A percentile compares a stretch with the other conserved stretches of the same genome.
Conservation (phyloP, 2,888 invertebrate species). For the Hedychridium roseum region DNA sequence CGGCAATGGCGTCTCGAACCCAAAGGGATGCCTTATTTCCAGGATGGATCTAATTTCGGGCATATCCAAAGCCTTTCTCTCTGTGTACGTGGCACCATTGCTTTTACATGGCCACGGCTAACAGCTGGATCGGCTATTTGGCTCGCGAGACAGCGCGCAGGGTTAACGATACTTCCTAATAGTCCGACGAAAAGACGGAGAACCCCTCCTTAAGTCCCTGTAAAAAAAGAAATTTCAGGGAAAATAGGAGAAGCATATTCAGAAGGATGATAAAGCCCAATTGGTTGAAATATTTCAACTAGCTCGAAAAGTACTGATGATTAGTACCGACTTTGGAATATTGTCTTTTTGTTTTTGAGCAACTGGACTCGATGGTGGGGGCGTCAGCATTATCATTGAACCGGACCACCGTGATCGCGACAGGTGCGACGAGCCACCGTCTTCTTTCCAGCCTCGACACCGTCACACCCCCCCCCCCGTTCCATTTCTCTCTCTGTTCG, state of each 20-base stretch:
- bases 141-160: slow-evolving; percentile 9
- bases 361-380: slow-evolving; percentile 34
- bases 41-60: slow-evolving; percentile 19
- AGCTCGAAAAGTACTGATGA: no score
- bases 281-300: no score
- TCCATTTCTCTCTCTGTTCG: slow-evolving; percentile 19
- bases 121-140: slow-evolving; percentile 8
- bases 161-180: slow-evolving; percentile 23
- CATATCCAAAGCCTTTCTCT: not conserved
- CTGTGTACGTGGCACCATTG: not conserved
- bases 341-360: no score
- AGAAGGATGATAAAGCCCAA: slow-evolving; percentile 2
- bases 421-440: slow-evolving; percentile 59
- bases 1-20: not conserved
- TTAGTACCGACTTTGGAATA: no score
- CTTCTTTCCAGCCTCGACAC: slow-evolving; percentile 54
- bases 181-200: slow-evolving; percentile 12
- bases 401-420: slow-evolving; percentile 59
- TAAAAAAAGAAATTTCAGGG: not conserved
- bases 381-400: slow-evolving; percentile 49
- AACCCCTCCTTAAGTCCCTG: no score
- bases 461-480: slow-evolving; percentile 38
- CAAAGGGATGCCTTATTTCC: slow-evolving; percentile 12
- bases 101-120: not conserved
- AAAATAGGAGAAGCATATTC: not conserved